These are phyloP conservation scores for Agriopis marginaria DNA, from an alignment of 2,888 invertebrate genomes.

Conservation along the genomic window DNA sequence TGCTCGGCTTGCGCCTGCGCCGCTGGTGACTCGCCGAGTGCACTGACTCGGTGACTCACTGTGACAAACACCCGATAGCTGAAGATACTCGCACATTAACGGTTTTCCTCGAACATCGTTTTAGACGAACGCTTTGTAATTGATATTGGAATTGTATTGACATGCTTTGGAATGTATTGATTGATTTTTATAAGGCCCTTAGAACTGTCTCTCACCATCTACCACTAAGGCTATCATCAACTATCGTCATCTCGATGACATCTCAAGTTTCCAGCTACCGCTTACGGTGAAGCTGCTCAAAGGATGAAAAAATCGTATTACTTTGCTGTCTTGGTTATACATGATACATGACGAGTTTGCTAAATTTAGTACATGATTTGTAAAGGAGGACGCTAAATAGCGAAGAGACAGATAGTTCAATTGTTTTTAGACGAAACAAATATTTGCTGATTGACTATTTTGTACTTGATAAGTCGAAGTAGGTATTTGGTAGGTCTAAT, in stretches of 20 bases:
- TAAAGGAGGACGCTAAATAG: not conserved
- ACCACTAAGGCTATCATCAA: no score
- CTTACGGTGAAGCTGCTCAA: not conserved
- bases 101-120: slow-evolving; percentile 42
- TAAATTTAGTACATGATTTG: not conserved
- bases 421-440: no score
- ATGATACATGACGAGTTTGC: not conserved
- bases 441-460: no score
- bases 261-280: no score
- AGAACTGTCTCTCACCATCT: no score
- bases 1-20: slow-evolving; percentile 10
- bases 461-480: no score
- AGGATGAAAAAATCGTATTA: not conserved
- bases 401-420: no score
- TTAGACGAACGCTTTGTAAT: slow-evolving; percentile 35
- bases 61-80: slow-evolving; percentile 43
- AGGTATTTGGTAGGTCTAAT: no score
- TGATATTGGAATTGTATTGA: slow-evolving; percentile 28
- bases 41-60: slow-evolving; percentile 52
- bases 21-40: slow-evolving; percentile 35
- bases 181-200: not conserved
- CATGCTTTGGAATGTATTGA: slow-evolving; percentile 2
- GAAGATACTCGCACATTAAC: slow-evolving; percentile 43
- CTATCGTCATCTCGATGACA: no score
- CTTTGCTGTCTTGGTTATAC: not conserved